Conservation (phyloP, 2,888 invertebrate genomes). For the Himalopsyche kuldschensis region DNA sequence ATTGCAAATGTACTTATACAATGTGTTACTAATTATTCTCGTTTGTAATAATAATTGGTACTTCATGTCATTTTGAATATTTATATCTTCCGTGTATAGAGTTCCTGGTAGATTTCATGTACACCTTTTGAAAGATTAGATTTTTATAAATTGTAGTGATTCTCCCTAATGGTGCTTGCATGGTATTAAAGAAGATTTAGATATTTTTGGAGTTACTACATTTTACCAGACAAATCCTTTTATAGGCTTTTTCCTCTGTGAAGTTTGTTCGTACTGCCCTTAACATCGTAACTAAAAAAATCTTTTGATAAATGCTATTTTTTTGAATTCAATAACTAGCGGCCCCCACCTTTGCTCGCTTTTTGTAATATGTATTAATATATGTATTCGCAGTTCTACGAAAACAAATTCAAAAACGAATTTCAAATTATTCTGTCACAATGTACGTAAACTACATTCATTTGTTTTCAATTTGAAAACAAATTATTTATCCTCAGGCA, state of each 20-base stretch:
- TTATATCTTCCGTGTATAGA: neutral
- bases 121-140: neutral
- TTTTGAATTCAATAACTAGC: too few species aligned
- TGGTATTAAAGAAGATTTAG: neutral
- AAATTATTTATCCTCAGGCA: too few species aligned
- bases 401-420: too few species aligned
- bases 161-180: conserved; percentile 1
- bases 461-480: too few species aligned
- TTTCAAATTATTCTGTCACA: too few species aligned
- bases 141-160: neutral
- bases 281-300: neutral
- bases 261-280: neutral
- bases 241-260: neutral
- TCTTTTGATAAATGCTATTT: neutral
- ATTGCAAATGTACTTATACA: neutral
- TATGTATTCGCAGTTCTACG: too few species aligned
- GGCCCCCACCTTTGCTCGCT: too few species aligned
- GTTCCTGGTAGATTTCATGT: neutral
- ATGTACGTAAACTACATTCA: too few species aligned
- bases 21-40: neutral
- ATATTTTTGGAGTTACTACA: neutral
- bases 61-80: too few species aligned
- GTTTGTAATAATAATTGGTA: neutral
- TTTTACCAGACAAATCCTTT: neutral
- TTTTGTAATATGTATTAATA: too few species aligned